A percentile compares a stretch with the other conserved stretches of the same genome.
Conservation (phyloP, 2,797 vertebrate genomes). For the Myiothlypis chrysogaster region DNA sequence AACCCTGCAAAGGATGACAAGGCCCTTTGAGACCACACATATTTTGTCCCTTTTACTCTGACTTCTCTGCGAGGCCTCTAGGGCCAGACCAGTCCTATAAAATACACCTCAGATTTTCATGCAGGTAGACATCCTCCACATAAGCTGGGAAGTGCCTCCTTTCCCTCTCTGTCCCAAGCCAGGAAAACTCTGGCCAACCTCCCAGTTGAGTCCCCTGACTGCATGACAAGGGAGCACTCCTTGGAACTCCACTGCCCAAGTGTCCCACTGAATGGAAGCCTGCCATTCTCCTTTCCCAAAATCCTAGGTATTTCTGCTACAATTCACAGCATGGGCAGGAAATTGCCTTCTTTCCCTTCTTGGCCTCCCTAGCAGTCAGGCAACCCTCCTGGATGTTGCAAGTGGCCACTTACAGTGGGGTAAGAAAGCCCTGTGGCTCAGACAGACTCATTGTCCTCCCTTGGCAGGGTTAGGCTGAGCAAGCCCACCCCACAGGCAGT, state of each 20-base stretch:
- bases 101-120: not conserved
- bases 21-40: not conserved
- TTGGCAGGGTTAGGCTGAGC: not conserved
- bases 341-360: not conserved
- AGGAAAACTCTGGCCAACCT: not conserved
- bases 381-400: not conserved
- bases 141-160: not conserved
- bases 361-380: not conserved
- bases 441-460: not conserved
- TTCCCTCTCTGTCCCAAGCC: not conserved
- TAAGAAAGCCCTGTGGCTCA: not conserved
- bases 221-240: not conserved
- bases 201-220: not conserved
- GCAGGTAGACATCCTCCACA: not conserved
- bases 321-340: not conserved
- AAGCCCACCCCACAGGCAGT: not conserved
- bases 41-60: not conserved
- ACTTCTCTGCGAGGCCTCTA: not conserved
- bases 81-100: not conserved
- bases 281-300: not conserved
- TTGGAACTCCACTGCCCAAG: not conserved
- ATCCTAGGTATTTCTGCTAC: not conserved
- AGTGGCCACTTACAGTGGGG: not conserved
- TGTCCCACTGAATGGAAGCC: not conserved
- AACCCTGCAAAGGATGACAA: not conserved